phyloP scores from a whole-genome alignment of 2,797 vertebrate species.

The Valencia hispanica region DNA sequence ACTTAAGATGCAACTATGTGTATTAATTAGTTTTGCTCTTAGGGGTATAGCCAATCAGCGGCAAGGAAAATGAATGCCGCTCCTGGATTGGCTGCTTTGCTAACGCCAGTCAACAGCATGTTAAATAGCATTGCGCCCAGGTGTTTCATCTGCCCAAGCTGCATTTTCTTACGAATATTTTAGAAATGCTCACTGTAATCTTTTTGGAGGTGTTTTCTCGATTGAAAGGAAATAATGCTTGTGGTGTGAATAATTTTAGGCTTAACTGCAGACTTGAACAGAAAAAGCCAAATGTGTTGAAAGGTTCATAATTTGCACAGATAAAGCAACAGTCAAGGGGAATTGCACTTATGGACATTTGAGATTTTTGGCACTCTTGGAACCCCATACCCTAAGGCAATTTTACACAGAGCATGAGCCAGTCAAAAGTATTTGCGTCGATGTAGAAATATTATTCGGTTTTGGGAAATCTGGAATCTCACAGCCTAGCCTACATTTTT shows the following conservation, averaged over 20 bases:
- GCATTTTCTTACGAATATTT: too few relatives aligned
- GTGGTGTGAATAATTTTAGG: not conserved
- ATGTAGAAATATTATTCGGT: not conserved
- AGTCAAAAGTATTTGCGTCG: not conserved
- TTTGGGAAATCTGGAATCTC: not conserved
- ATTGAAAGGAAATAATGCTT: not conserved
- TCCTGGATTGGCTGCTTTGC: not conserved
- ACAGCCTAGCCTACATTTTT: too few relatives aligned
- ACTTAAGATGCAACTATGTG: too few relatives aligned
- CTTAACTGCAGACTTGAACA: not conserved
- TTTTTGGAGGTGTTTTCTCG: too few relatives aligned
- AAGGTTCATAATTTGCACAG: not conserved
- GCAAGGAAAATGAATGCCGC: not conserved
- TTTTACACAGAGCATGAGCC: not conserved
- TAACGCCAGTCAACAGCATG: not conserved
- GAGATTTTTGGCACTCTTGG: not conserved
- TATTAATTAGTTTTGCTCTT: not conserved
- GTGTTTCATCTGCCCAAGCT: too few relatives aligned
- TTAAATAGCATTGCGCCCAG: too few relatives aligned
- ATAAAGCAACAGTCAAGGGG: not conserved
- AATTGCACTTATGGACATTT: not conserved
- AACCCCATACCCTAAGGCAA: not conserved
- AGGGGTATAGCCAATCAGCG: not conserved
- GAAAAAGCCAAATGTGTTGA: not conserved
- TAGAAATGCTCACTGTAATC: too few relatives aligned